Evolutionary conservation across 2,888 invertebrate species (phyloP), one percentile per base, ranked within the genome.

Genomic region (Drosophila prolongata): DNA sequence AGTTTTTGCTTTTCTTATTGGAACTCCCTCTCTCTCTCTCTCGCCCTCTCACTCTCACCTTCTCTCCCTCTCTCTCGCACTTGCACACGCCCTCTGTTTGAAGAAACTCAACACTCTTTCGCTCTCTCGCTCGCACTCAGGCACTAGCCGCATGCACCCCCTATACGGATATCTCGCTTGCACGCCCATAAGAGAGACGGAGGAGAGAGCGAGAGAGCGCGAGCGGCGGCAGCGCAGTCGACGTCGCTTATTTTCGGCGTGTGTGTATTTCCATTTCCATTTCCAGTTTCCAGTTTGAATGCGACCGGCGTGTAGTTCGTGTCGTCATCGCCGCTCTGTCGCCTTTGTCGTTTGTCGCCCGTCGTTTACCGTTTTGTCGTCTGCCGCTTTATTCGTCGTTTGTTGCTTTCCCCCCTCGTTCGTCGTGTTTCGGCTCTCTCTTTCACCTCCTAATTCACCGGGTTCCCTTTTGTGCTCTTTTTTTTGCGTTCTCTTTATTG

Each of bases 261-360:
- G 54, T 49, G 49, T 49, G 49, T 49, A 49, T 91, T 91, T 30
- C 30, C 30, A 30, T 30, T 30, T 30, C 30, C 30, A 30, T 30
- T 30, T 59, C 58, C 54, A 89, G 90, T 89, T 91, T 91, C 91
- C 92, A 92, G 92, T 92, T 91, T 89, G 90, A 85, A 91, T 91
- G 90, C 92, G 92, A 92, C 92, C 92, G 92, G 92, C 92, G 92
- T 91, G 91, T 89, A 91, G 92, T 92, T 91, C 91, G 90, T 92
- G 90, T 92, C 92, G 90, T 79, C 80, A 78, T 81, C 81, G 90
- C 89, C 71, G 72, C 66, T 73, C 76, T 78, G 58, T 70, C 74
- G 67, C 76, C 69, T 58, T 69, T 59, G 52, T 52, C 56, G 75
- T 70, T 77, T 60, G 55, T 53, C 58, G 58, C 30, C 54, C 40